Evolutionary conservation across 2,888 invertebrate genomes (phyloP).

Genomic region (Ormyrus nitidulus): DNA sequence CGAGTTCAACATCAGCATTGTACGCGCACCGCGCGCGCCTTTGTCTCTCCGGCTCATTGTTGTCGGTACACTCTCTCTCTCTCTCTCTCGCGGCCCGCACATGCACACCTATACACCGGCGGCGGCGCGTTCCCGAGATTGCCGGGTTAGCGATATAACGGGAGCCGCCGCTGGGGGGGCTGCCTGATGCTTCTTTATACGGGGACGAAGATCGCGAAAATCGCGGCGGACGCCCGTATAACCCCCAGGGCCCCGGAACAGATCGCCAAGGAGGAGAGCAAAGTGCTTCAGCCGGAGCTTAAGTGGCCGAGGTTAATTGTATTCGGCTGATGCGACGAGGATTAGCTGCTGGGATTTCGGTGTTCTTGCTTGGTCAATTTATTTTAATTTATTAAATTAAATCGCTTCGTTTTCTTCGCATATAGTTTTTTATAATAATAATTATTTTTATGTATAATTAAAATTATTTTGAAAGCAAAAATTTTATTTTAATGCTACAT

Average conservation of each 20-base stretch:
- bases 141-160: slow-evolving; percentile 33
- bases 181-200: slow-evolving; percentile 52
- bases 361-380: too few relatives aligned
- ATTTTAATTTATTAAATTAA: too few relatives aligned
- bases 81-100: slow-evolving; percentile 52
- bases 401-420: too few relatives aligned
- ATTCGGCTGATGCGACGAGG: too few relatives aligned
- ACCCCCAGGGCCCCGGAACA: background rate
- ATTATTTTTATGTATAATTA: background rate
- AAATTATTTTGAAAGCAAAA: too few relatives aligned
- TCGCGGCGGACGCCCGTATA: background rate
- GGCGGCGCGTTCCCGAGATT: slow-evolving; percentile 27
- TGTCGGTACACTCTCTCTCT: slow-evolving; percentile 63
- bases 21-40: slow-evolving; percentile 71
- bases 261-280: background rate
- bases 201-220: background rate
- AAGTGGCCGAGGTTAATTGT: too few relatives aligned
- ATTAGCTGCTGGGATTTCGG: too few relatives aligned
- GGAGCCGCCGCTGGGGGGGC: slow-evolving; percentile 1
- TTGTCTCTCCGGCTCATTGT: slow-evolving; percentile 74
- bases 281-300: background rate
- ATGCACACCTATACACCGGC: slow-evolving; percentile 25
- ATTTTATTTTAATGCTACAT: too few relatives aligned
- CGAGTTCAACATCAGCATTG: slow-evolving; percentile 75
- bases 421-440: background rate